A percentile compares a stretch with the other conserved stretches of the same genome.
These are phyloP conservation scores for Cheilosia vernalis DNA, from an alignment of 2,888 invertebrate species.

Conservation along the genomic window DNA sequence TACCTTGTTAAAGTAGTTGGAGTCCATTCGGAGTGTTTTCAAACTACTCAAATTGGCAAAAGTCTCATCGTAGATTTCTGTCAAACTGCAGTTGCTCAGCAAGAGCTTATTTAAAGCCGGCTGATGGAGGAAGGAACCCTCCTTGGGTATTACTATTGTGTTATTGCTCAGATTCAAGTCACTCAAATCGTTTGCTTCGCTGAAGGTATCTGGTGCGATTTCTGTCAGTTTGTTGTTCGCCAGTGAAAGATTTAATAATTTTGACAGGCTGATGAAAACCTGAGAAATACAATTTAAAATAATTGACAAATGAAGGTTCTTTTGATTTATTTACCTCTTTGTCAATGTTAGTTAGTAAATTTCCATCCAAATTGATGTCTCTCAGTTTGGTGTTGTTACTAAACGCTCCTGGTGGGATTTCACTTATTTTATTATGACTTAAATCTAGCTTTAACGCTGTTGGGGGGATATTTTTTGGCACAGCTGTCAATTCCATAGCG, in stretches of 20 bases:
- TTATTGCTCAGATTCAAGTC: conserved; percentile 82
- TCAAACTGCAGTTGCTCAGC: conserved; percentile 82
- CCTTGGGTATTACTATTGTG: conserved; percentile 79
- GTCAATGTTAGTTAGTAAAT: conserved; percentile 79
- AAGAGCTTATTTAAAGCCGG: conserved; percentile 80
- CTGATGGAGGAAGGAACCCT: conserved; percentile 80
- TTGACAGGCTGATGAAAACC: conserved; percentile 80
- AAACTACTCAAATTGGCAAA: conserved; percentile 81
- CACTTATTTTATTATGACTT: conserved; percentile 81
- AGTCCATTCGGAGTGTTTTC: conserved; percentile 81
- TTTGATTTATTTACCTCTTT: conserved; percentile 78
- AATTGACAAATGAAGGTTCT: background rate
- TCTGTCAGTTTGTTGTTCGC: conserved; percentile 81
- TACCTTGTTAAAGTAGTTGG: conserved; percentile 82
- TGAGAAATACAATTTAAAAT: conserved; percentile 72
- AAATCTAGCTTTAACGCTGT: conserved; percentile 81
- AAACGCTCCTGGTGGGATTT: conserved; percentile 80
- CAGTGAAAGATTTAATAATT: conserved; percentile 81
- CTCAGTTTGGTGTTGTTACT: conserved; percentile 79
- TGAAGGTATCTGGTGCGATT: conserved; percentile 81
- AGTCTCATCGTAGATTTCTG: conserved; percentile 80
- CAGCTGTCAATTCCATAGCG: conserved; percentile 83
- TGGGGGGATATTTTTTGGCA: conserved; percentile 83
- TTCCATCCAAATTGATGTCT: conserved; percentile 81
- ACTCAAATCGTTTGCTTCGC: conserved; percentile 79